Evolutionary conservation across 2,113 vertebrate genomes (phyloP).

Genomic region (Hippoglossus stenolepis): DNA sequence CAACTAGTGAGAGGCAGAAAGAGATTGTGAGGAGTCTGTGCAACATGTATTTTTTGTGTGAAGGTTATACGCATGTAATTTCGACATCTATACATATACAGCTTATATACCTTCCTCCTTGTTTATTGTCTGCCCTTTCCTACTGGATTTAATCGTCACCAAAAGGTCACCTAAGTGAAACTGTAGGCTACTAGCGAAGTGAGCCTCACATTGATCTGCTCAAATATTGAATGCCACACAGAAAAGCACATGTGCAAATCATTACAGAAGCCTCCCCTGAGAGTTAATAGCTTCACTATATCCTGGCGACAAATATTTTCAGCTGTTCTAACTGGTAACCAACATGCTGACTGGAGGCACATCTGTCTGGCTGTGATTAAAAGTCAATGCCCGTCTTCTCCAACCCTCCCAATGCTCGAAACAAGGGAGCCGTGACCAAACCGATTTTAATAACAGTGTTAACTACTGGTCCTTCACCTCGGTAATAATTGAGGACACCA

Average conservation of each 20-base stretch:
- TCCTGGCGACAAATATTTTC: constrained; percentile 8
- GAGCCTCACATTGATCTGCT: constrained; percentile 1
- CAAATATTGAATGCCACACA: constrained; percentile 17
- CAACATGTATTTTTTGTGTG: no score
- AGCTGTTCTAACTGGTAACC: background rate
- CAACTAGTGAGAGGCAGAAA: background rate
- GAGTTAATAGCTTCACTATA: background rate
- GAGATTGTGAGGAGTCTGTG: background rate
- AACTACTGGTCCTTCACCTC: background rate
- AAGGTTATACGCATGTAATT: background rate
- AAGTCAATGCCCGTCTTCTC: background rate
- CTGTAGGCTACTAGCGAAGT: constrained; percentile 7
- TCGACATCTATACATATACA: background rate
- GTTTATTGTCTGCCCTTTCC: background rate
- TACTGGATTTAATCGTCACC: constrained; percentile 16
- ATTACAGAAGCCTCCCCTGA: background rate
- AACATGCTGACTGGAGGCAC: constrained; percentile 11
- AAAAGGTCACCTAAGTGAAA: constrained; percentile 14
- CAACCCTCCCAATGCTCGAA: constrained; percentile 10
- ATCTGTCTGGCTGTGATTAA: constrained; percentile 36
- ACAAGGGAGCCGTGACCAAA: constrained; percentile 17
- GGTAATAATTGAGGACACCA: background rate
- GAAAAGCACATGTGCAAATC: constrained; percentile 1
- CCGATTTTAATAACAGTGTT: constrained; percentile 26
- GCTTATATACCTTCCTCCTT: background rate